These are phyloP conservation scores for Melieria picta DNA, from an alignment of 2,888 invertebrate species.

Conservation along the genomic window DNA sequence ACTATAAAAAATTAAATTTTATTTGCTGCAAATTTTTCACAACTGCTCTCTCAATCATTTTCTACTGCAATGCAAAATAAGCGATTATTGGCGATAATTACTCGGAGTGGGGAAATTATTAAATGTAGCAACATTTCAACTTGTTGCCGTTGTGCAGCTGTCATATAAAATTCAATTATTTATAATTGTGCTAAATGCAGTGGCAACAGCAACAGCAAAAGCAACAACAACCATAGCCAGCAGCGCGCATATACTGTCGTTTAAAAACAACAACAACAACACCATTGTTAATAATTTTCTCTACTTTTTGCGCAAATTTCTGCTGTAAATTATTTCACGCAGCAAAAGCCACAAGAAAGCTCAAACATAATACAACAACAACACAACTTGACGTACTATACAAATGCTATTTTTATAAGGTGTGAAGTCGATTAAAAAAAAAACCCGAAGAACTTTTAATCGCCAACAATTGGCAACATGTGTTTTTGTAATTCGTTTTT, in stretches of 20 bases:
- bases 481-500: too few species aligned
- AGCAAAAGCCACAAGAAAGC: conserved; percentile 5
- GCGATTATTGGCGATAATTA: conserved; percentile 16
- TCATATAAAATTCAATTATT: conserved; percentile 37
- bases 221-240: conserved; percentile 9
- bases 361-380: neutral
- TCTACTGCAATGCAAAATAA: too few species aligned
- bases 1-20: too few species aligned
- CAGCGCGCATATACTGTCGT: conserved; percentile 21
- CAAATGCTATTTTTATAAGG: conserved; percentile 8
- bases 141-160: conserved; percentile 24
- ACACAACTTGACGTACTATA: neutral
- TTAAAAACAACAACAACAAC: conserved; percentile 16
- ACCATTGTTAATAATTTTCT: neutral
- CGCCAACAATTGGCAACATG: too few species aligned
- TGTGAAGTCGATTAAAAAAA: conserved; percentile 26
- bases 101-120: conserved; percentile 26
- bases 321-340: neutral
- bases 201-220: conserved; percentile 26
- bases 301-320: too few species aligned
- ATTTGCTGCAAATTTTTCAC: too few species aligned
- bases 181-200: conserved; percentile 36
- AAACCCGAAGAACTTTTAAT: neutral
- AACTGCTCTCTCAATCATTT: too few species aligned
- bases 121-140: conserved; percentile 33